phyloP scores from a whole-genome alignment of 2,797 vertebrate species.

The Sciurus vulgaris region DNA sequence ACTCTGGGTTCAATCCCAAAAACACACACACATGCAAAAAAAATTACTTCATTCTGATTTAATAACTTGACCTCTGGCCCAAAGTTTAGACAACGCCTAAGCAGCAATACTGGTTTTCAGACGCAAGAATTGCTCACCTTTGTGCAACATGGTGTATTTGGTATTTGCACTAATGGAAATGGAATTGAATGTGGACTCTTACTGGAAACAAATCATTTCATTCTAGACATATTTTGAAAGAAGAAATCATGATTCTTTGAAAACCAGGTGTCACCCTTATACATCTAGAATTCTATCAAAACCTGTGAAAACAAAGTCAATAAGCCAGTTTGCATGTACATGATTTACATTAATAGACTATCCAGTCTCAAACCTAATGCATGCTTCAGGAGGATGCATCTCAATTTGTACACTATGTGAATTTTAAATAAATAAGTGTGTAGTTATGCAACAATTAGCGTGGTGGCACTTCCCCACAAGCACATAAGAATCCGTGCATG shows the following conservation, averaged over 20 bases:
- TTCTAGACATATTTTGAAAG: not conserved
- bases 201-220: not conserved
- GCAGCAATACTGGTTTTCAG: not conserved
- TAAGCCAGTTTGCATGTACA: not conserved
- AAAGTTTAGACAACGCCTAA: not conserved
- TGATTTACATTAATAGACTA: not conserved
- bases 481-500: not conserved
- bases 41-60: not conserved
- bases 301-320: constrained; percentile 6
- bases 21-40: too few species aligned
- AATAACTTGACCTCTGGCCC: not conserved
- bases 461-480: not conserved
- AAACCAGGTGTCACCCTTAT: not conserved
- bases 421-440: constrained; percentile 32
- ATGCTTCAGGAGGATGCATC: not conserved
- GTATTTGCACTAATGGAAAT: not conserved
- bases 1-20: too few species aligned
- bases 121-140: not conserved
- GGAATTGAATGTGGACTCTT: not conserved
- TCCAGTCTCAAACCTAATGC: not conserved
- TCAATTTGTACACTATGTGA: not conserved
- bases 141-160: not conserved
- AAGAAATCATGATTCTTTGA: not conserved
- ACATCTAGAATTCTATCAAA: constrained; percentile 13
- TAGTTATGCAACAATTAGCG: not conserved